A percentile compares a stretch with the other conserved stretches of the same genome.
phyloP scores from a whole-genome alignment of 2,797 vertebrate species.

The Iguana delicatissima region DNA sequence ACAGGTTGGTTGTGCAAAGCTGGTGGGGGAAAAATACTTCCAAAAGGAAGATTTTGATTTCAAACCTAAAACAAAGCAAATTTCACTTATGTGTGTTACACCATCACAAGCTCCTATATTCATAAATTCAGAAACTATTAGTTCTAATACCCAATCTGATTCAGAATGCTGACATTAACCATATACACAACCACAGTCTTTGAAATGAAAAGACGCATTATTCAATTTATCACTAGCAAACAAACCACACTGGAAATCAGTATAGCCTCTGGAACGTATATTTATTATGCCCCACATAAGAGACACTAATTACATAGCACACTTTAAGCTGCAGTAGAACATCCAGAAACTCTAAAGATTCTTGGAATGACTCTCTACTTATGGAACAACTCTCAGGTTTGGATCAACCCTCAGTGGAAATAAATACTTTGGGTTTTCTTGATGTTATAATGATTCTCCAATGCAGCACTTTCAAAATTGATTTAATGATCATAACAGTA shows the following conservation, averaged over 20 bases:
- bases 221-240: not conserved
- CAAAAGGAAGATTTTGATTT: not conserved
- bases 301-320: conserved; percentile 19
- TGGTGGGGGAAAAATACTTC: not conserved
- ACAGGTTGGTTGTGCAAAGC: not conserved
- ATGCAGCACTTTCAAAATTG: conserved; percentile 20
- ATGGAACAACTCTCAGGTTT: conserved; percentile 26
- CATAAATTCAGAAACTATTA: not conserved
- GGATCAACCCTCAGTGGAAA: conserved; percentile 26
- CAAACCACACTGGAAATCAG: not conserved
- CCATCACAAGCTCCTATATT: not conserved
- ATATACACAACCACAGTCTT: not conserved
- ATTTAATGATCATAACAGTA: conserved; percentile 32
- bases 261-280: not conserved
- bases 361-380: not conserved
- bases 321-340: conserved; percentile 11
- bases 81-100: not conserved
- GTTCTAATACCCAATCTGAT: not conserved
- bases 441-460: conserved; percentile 19
- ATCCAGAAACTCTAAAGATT: conserved; percentile 27
- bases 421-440: conserved; percentile 14
- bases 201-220: not conserved
- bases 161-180: not conserved
- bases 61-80: not conserved
- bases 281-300: conserved; percentile 12